Base-by-base conservation (phyloP, 2,113 vertebrate genomes). In the Larimichthys crocea region DNA sequence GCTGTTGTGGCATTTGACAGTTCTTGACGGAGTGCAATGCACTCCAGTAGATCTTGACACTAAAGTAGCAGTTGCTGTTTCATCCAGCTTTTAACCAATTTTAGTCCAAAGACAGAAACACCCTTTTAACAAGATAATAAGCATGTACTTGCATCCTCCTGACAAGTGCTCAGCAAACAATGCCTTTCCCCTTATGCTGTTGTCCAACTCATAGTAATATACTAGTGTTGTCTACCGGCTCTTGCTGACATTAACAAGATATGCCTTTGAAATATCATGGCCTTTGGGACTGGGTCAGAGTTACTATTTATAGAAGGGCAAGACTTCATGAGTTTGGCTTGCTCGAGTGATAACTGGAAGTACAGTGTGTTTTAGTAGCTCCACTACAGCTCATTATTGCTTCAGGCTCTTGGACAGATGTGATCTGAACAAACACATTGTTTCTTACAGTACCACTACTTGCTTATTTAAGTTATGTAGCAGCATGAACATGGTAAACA, bases 201-300 rank as follows among this genome's bases (percentile, higher is more conserved):
- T 19, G 26, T 74, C 63, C 79, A 1, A 74, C 70, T 89, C 79
- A 82, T 73, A 70, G 87, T 75, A 81, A 80, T 82, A 66, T 59
- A 83, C 85, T 76, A 10, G 88, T 55, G 83, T 90, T 91, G 86
- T 89, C 86, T 91, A 84, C 80, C 59, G 80, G 89, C 91, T 87
- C 90, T 68, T 74, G 86, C 87, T 94, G 93, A 93, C 93, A 93
- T 94, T 94, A 92, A 89, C 86, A 80, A 90, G 90, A 90, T 92
- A 94, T 94, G 92, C 92, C 92, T 93, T 94, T 94, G 83, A 96
- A 96, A 96, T 95, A 96, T 95, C 95, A 96, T 90, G 94, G 92
- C 95, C 95, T 95, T 95, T 96, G 91, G 89, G 90, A 89, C 87
- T 88, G 91, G 94, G 94, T 95, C 93, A 94, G 53, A 53, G 86